Percentiles rank a stretch among this genome's conserved stretches.
These are phyloP conservation scores for Bovichtus variegatus DNA, from an alignment of 2,797 vertebrate genomes.

Conservation along the genomic window DNA sequence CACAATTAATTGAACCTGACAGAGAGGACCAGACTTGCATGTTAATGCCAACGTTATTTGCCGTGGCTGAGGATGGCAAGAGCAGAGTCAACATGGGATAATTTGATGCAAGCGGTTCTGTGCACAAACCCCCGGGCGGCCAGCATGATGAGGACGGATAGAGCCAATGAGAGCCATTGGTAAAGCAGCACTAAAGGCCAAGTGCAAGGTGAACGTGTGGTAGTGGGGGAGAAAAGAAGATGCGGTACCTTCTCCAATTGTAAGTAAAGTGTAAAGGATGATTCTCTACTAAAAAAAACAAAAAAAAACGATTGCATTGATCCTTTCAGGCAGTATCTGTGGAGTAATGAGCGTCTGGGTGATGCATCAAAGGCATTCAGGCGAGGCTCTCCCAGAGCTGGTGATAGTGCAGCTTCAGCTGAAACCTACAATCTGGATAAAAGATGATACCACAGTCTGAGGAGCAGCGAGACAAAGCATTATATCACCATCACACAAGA, in stretches of 20 bases:
- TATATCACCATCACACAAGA: not conserved
- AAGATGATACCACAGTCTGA: conserved; percentile 12
- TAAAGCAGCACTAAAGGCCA: not conserved
- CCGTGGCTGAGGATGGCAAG: not conserved
- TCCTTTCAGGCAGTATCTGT: not conserved
- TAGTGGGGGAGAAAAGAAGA: not conserved
- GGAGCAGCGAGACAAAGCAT: conserved; percentile 5
- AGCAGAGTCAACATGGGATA: conserved; percentile 40
- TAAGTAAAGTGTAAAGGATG: conserved; percentile 7
- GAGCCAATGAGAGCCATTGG: not conserved
- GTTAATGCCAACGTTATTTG: conserved; percentile 46
- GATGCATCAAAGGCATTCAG: conserved; percentile 1
- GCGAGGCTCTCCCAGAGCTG: not conserved
- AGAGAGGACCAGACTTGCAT: conserved; percentile 45
- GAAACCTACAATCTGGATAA: conserved; percentile 3
- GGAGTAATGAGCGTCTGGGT: not conserved
- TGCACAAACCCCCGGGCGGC: conserved; percentile 37
- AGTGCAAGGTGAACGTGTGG: not conserved
- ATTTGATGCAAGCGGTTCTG: conserved; percentile 43
- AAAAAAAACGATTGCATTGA: not conserved
- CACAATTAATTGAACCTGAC: conserved; percentile 38
- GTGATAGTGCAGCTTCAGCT: not conserved
- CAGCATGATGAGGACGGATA: not conserved
- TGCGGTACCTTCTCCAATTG: not conserved
- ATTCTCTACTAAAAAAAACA: not conserved